phyloP scores from a whole-genome alignment of 2,888 invertebrate species.

The Athalia rosae region DNA sequence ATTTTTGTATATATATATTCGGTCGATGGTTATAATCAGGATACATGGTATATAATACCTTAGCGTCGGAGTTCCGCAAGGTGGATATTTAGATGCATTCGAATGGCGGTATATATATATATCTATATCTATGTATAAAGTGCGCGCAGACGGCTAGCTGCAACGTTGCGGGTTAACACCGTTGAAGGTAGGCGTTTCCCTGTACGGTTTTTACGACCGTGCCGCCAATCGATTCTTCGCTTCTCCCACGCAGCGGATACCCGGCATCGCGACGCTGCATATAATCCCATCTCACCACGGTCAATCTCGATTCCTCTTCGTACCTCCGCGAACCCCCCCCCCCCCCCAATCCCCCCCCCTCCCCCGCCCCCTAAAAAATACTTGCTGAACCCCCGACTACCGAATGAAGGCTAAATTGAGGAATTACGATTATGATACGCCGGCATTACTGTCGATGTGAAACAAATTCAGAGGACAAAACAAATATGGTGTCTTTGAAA shows the following conservation, averaged over 20 bases:
- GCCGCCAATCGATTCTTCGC: constrained; percentile 68
- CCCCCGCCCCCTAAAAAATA: constrained; percentile 23
- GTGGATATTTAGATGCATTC: constrained; percentile 23
- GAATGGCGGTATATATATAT: constrained; percentile 38
- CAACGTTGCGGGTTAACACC: constrained; percentile 20
- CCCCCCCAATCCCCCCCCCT: constrained; percentile 22
- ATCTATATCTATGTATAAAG: background rate
- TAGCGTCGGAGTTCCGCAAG: background rate
- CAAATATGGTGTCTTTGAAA: too few relatives aligned
- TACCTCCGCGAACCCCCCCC: constrained; percentile 4
- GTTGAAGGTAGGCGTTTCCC: constrained; percentile 58
- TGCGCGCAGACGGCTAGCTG: constrained; percentile 9
- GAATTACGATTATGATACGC: too few relatives aligned
- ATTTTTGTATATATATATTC: background rate
- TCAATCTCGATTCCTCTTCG: constrained; percentile 26
- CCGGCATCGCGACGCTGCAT: constrained; percentile 39
- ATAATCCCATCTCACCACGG: constrained; percentile 33
- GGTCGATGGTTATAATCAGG: background rate
- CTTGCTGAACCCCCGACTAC: too few relatives aligned
- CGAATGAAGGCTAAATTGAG: too few relatives aligned
- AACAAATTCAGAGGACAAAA: too few relatives aligned
- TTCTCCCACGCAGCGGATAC: constrained; percentile 60
- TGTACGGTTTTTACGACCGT: constrained; percentile 53
- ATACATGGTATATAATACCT: background rate
- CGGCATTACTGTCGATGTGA: too few relatives aligned